Conservation (phyloP, 2,113 vertebrate genomes). For the Podarcis raffonei region DNA sequence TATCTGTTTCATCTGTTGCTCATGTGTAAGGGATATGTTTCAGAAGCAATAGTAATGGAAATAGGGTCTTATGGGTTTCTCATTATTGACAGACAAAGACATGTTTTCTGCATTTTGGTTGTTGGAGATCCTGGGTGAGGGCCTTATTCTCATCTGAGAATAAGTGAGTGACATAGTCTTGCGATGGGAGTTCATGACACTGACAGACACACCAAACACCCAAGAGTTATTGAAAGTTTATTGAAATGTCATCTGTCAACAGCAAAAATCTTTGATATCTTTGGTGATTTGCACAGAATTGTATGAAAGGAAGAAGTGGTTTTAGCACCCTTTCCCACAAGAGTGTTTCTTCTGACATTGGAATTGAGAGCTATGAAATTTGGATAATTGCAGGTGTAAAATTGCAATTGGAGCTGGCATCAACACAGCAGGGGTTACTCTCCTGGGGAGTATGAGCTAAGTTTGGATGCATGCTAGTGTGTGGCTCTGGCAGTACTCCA, state of each 20-base stretch:
- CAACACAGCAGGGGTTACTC: too few relatives aligned
- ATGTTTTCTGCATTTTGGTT: not conserved
- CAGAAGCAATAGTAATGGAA: not conserved
- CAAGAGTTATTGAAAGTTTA: not conserved
- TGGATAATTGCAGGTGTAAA: too few relatives aligned
- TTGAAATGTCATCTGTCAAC: not conserved
- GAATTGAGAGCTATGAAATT: not conserved
- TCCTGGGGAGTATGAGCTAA: too few relatives aligned
- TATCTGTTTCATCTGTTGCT: not conserved
- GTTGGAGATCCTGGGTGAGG: not conserved
- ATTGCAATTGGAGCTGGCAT: too few relatives aligned
- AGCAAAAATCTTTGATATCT: not conserved
- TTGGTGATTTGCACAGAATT: not conserved
- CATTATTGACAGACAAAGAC: not conserved
- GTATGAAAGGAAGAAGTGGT: not conserved
- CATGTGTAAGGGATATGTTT: not conserved
- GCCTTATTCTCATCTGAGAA: not conserved
- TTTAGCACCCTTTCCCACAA: constrained; percentile 12
- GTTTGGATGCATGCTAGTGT: too few relatives aligned
- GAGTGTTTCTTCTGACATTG: not conserved
- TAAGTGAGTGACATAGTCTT: not conserved
- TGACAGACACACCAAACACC: not conserved
- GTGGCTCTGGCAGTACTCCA: too few relatives aligned
- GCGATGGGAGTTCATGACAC: not conserved
- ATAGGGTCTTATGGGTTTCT: not conserved